These are phyloP conservation scores for Microctenopoma lineatum DNA, from an alignment of 2,797 vertebrate species.

Conservation along the genomic window DNA sequence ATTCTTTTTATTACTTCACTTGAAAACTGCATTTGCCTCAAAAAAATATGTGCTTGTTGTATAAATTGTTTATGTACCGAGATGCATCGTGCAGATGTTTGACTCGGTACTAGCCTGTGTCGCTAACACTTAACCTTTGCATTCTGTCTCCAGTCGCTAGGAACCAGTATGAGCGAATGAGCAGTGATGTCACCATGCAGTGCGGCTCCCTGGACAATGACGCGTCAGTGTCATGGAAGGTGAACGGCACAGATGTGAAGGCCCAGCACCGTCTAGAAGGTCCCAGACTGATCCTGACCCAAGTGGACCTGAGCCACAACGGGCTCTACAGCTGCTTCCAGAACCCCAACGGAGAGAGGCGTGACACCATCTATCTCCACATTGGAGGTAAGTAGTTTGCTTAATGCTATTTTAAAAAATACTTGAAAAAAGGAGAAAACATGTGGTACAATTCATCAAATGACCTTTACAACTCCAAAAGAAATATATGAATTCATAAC, in stretches of 20 bases:
- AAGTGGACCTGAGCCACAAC: constrained; percentile 87
- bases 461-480: constrained; percentile 21
- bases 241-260: constrained; percentile 91
- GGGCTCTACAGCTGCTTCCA: constrained; percentile 97
- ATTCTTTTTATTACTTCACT: neutral
- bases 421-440: neutral
- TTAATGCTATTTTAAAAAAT: constrained; percentile 13
- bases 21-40: neutral
- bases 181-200: constrained; percentile 91
- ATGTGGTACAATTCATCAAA: constrained; percentile 3
- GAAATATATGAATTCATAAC: constrained; percentile 29
- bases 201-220: constrained; percentile 91
- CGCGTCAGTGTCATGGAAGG: constrained; percentile 92
- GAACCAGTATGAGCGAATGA: constrained; percentile 90
- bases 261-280: constrained; percentile 87
- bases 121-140: constrained; percentile 8
- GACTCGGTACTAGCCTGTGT: neutral
- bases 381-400: constrained; percentile 90
- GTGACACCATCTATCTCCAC: constrained; percentile 90
- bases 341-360: constrained; percentile 90
- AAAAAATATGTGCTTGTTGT: neutral
- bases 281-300: constrained; percentile 84
- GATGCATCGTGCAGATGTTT: neutral
- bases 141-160: constrained; percentile 79
- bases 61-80: neutral